These are phyloP conservation scores for Rhinopithecus roxellana DNA, from an alignment of 2,113 vertebrate species.

Conservation along the genomic window DNA sequence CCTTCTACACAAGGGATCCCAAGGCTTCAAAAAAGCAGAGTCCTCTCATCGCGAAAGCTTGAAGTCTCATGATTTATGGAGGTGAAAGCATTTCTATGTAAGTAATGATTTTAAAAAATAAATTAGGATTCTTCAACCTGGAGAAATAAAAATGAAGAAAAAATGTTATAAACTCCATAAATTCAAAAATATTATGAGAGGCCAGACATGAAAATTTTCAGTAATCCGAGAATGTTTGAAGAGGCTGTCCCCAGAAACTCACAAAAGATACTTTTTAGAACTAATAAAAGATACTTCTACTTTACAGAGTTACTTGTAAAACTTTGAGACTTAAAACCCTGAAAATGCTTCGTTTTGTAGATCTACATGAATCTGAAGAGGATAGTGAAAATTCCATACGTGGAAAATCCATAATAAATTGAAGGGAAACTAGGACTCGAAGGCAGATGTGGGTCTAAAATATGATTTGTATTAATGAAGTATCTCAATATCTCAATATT, in stretches of 20 bases:
- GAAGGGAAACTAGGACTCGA: not conserved
- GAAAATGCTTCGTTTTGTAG: conserved; percentile 38
- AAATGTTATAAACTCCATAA: conserved; percentile 62
- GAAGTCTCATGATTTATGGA: conserved; percentile 59
- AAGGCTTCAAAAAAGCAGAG: not conserved
- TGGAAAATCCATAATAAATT: conserved; percentile 32
- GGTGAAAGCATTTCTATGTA: conserved; percentile 2
- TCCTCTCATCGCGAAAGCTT: conserved; percentile 25
- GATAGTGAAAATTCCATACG: conserved; percentile 46
- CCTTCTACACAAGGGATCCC: not conserved
- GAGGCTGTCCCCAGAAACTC: conserved; percentile 63
- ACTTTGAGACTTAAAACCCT: conserved; percentile 39
- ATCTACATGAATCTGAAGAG: conserved; percentile 49
- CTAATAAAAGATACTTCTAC: conserved; percentile 70
- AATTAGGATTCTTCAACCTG: conserved; percentile 50
- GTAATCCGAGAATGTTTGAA: conserved; percentile 58
- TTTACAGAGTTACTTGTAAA: conserved; percentile 72
- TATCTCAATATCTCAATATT: conserved; percentile 24
- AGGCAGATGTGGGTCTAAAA: not conserved
- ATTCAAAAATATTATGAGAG: conserved; percentile 71
- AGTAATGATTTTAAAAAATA: conserved; percentile 17
- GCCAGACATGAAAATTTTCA: conserved; percentile 58
- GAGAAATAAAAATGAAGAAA: conserved; percentile 68
- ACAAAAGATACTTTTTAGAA: conserved; percentile 66
- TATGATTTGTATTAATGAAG: not conserved